Base-by-base conservation (phyloP, 2,797 vertebrate genomes). In the Caiman crocodilus region DNA sequence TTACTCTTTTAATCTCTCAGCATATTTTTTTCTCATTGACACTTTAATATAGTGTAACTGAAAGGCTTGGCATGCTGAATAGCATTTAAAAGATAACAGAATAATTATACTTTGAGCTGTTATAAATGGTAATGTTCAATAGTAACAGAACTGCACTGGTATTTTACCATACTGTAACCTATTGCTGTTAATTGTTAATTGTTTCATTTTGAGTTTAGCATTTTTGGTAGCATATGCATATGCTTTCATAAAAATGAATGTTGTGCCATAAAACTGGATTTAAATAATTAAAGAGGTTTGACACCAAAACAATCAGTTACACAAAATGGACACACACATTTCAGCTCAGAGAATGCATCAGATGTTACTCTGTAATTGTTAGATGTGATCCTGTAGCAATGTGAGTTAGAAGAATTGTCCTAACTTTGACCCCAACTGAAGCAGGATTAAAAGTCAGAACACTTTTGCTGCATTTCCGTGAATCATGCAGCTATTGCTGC, bases 31-130 rank as follows among this genome's bases (percentile, higher is more conserved):
- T 35, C 57, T 92, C 35, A 26, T 4, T 96, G 16, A 15, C 76
- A 76, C 85, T 95, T 96, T 88, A 95, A 91, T 95, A 88, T 21
- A 89, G 85, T 58, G 13, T 76, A 96, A 95, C 90, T 94, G 82
- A 88, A 92, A 95, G 35, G 30, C 82, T 95, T 96, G 94, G 82
- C 88, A 88, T 71, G 77, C 79, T 74, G 84, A 94, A 84, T 83
- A 56, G 81, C 64, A 23, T 92, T 90, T 95, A 75, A 81, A 71
- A 92, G 30, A 71, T 15, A 21, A 87, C 25, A 88, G 50, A 61
- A 58, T 95, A 96, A 85, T 82, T 85, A 23, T 56, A 82, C 35
- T 93, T 90, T 97, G 89, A 92, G 87, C 86, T 90, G 78, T 26
- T 94, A 57, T 74, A 93, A 94, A 90, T 75, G 88, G 80, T 85